phyloP scores from a whole-genome alignment of 2,888 invertebrate species.

The Timema cristinae region DNA sequence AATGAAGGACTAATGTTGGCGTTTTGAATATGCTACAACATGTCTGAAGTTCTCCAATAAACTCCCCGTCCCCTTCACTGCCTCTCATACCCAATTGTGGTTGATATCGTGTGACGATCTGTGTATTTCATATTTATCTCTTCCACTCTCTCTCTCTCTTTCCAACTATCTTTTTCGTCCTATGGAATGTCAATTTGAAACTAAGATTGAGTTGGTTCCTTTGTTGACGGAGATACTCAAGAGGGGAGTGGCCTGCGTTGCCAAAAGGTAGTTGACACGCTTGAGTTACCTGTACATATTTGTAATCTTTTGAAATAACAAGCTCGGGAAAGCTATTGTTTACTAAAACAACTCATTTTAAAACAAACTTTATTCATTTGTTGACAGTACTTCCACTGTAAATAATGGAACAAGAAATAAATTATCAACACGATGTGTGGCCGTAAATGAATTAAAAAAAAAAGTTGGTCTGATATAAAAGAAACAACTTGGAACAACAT shows the following conservation, averaged over 20 bases:
- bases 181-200: conserved; percentile 26
- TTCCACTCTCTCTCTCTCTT: neutral
- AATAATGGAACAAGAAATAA: no score
- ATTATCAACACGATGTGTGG: no score
- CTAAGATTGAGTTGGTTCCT: conserved; percentile 21
- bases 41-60: conserved; percentile 25
- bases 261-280: conserved; percentile 19
- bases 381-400: no score
- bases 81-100: conserved; percentile 20
- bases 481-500: no score
- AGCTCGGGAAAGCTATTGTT: no score
- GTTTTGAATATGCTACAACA: conserved; percentile 30
- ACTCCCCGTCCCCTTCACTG: conserved; percentile 11
- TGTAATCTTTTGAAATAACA: neutral
- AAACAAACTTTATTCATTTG: no score
- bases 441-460: no score
- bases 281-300: conserved; percentile 7
- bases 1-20: conserved; percentile 29
- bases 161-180: no score
- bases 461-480: no score
- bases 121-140: conserved; percentile 16
- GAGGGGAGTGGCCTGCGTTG: conserved; percentile 13
- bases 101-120: conserved; percentile 21
- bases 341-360: no score
- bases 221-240: conserved; percentile 22